phyloP scores from a whole-genome alignment of 2,113 vertebrate genomes.

The Clupea harengus region DNA sequence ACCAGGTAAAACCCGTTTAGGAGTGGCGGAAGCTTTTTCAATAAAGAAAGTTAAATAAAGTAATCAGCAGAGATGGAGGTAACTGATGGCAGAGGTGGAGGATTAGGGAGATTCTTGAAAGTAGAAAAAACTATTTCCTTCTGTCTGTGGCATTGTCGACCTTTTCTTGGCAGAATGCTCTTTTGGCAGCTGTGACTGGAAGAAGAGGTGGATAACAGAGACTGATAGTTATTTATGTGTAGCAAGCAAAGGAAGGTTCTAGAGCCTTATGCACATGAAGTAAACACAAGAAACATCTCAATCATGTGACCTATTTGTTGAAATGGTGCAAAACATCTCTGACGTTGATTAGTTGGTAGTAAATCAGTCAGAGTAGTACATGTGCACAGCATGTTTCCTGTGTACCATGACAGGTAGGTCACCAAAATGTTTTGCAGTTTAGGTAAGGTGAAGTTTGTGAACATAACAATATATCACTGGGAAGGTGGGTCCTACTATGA shows the following conservation, averaged over 20 bases:
- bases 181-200: no score
- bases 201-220: no score
- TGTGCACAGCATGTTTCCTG: neutral
- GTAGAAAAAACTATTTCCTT: no score
- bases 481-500: neutral
- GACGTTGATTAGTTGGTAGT: neutral
- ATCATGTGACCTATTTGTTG: neutral
- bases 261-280: neutral
- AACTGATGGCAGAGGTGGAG: no score
- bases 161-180: no score
- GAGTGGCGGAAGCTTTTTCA: no score
- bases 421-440: neutral
- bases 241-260: neutral
- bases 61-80: no score
- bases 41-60: no score
- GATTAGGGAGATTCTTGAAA: no score
- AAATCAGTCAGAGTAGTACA: neutral
- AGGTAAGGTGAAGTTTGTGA: constrained; percentile 4
- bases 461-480: neutral
- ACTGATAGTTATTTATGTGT: no score
- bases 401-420: neutral
- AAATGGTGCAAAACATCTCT: neutral
- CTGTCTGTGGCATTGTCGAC: no score
- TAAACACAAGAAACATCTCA: neutral
- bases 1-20: no score